Conservation (phyloP, 2,797 vertebrate genomes). For the Arctocebus calabarensis region DNA sequence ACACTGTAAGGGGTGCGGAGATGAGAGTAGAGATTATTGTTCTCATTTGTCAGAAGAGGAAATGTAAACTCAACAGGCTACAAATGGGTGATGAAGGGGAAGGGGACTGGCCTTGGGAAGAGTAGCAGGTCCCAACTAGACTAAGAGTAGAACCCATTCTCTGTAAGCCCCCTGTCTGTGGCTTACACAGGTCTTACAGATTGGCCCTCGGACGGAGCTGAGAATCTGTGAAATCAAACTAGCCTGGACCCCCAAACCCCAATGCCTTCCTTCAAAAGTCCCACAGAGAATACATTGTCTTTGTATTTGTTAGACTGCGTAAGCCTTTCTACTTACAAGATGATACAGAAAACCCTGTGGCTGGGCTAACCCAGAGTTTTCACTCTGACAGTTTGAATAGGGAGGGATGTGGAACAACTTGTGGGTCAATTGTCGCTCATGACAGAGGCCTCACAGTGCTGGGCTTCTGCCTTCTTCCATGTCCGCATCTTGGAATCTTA, state of each 20-base stretch:
- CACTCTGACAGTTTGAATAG: not conserved
- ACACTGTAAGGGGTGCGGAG: not conserved
- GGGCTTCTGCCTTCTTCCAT: not conserved
- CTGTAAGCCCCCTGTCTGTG: not conserved
- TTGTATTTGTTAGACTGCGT: not conserved
- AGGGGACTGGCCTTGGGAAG: not conserved
- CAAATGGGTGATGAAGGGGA: not conserved
- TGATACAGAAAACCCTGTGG: not conserved
- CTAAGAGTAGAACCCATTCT: not conserved
- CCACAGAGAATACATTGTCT: not conserved
- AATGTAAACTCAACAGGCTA: not conserved
- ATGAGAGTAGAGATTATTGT: not conserved
- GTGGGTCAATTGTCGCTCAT: not conserved
- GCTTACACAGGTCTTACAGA: not conserved
- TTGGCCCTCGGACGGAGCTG: not conserved
- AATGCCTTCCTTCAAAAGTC: not conserved
- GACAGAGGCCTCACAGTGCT: not conserved
- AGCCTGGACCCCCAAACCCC: not conserved
- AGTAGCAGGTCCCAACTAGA: not conserved
- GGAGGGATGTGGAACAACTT: fast-evolving
- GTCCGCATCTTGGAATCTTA: not conserved
- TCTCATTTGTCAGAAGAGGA: not conserved
- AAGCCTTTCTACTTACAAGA: not conserved
- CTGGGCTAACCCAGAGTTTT: not conserved
- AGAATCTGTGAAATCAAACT: not conserved